phyloP scores from a whole-genome alignment of 2,113 vertebrate species.

The Nothocercus julius region DNA sequence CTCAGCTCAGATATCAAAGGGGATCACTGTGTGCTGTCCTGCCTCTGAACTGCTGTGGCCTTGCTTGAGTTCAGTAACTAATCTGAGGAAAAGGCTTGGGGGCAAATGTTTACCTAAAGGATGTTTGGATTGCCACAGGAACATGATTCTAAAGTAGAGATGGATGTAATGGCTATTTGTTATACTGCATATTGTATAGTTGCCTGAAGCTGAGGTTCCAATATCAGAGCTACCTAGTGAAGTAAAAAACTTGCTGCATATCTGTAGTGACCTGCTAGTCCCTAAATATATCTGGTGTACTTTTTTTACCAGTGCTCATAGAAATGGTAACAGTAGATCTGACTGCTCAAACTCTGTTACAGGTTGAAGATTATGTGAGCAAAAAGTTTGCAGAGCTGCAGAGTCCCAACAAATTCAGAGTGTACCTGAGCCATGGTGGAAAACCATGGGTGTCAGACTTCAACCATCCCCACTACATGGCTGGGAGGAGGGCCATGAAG shows the following conservation, averaged over 20 bases:
- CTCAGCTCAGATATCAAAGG: not conserved
- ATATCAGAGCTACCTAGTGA: not conserved
- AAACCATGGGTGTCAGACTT: constrained; percentile 97
- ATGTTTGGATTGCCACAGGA: not conserved
- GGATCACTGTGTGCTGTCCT: not conserved
- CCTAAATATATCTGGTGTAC: not conserved
- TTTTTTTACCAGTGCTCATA: not conserved
- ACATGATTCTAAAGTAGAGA: not conserved
- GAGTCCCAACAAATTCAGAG: constrained; percentile 91
- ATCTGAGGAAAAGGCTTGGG: not conserved
- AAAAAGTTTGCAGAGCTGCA: constrained; percentile 85
- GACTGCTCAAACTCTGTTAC: not conserved
- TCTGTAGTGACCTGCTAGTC: not conserved
- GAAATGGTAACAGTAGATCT: not conserved
- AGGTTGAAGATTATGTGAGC: constrained; percentile 86
- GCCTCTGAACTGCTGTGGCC: not conserved
- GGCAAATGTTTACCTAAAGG: not conserved
- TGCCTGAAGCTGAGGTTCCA: not conserved
- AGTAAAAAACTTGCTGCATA: not conserved
- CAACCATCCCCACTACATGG: constrained; percentile 94
- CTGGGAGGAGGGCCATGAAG: constrained; percentile 92
- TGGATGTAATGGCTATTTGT: not conserved
- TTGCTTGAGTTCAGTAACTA: not conserved
- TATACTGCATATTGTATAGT: not conserved
- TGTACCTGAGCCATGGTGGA: constrained; percentile 87